Conservation (phyloP, 2,888 invertebrate genomes). For the Leucania comma region DNA sequence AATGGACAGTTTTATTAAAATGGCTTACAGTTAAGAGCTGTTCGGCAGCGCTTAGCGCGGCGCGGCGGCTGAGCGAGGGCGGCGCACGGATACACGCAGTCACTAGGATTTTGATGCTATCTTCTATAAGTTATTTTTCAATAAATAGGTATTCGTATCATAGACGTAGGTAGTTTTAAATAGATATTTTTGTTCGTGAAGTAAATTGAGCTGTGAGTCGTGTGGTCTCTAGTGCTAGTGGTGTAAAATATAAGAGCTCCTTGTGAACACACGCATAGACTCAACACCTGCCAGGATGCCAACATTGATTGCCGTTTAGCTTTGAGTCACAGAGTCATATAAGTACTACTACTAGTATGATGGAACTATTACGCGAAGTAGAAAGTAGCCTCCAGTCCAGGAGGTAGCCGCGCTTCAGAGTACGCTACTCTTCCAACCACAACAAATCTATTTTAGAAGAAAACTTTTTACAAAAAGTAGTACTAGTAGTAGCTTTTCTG, state of each 20-base stretch:
- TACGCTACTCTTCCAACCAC: too few species aligned
- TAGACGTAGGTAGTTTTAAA: not conserved
- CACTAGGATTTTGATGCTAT: slow-evolving; percentile 1
- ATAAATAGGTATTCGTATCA: not conserved
- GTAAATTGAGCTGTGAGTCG: not conserved
- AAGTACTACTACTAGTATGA: too few species aligned
- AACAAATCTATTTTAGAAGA: too few species aligned
- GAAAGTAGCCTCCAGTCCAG: too few species aligned
- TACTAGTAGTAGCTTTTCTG: too few species aligned
- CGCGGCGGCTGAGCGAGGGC: not conserved
- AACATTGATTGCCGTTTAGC: too few species aligned
- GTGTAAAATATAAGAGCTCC: not conserved
- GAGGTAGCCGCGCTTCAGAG: too few species aligned
- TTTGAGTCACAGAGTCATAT: too few species aligned
- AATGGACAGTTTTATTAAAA: slow-evolving; percentile 43
- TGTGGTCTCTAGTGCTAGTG: not conserved
- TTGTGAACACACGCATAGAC: not conserved
- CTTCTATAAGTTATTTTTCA: not conserved
- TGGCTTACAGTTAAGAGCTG: slow-evolving; percentile 13
- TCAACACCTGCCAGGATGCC: too few species aligned
- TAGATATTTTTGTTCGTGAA: not conserved
- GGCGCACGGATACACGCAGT: not conserved
- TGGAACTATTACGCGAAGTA: too few species aligned
- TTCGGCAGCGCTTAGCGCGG: not conserved
- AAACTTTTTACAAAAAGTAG: too few species aligned